These are phyloP conservation scores for Harpegnathos saltator DNA, from an alignment of 1,140 invertebrate species.

Conservation along the genomic window DNA sequence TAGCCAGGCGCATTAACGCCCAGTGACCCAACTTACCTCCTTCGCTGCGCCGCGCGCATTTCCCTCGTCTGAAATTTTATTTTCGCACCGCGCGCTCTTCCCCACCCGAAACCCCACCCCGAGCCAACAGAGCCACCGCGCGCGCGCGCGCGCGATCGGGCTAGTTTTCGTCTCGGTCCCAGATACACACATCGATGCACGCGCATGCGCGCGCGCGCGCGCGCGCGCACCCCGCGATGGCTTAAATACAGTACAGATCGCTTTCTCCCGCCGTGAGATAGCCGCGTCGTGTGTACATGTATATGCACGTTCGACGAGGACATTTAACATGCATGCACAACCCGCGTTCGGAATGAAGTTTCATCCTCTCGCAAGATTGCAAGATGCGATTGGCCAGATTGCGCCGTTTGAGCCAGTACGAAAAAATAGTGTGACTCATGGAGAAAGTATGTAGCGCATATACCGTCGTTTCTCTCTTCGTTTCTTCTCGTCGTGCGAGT, in stretches of 20 bases:
- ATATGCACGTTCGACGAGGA: conserved; percentile 1
- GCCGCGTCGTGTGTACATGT: neutral
- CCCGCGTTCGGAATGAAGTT: conserved; percentile 15
- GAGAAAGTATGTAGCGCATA: conserved; percentile 50
- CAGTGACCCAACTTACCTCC: conserved; percentile 71
- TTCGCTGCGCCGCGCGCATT: conserved; percentile 64
- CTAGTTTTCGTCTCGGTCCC: conserved; percentile 13
- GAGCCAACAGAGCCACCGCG: too few species aligned
- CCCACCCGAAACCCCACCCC: neutral
- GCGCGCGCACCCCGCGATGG: conserved; percentile 15
- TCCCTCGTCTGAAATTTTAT: conserved; percentile 44
- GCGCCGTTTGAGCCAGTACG: conserved; percentile 13
- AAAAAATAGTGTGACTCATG: conserved; percentile 55
- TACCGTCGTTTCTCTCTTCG: conserved; percentile 32
- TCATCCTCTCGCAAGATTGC: conserved; percentile 41
- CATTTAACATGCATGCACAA: conserved; percentile 42
- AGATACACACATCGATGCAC: neutral
- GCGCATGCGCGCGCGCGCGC: too few species aligned
- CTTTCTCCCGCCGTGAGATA: conserved; percentile 37
- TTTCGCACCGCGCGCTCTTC: conserved; percentile 6
- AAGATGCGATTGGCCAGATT: conserved; percentile 52
- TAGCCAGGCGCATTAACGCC: conserved; percentile 77
- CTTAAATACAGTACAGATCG: conserved; percentile 31
- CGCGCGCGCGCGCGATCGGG: too few species aligned
- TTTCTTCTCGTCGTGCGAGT: conserved; percentile 20